Conservation (phyloP, 2,888 invertebrate species). For the Mesochorus sp. region DNA sequence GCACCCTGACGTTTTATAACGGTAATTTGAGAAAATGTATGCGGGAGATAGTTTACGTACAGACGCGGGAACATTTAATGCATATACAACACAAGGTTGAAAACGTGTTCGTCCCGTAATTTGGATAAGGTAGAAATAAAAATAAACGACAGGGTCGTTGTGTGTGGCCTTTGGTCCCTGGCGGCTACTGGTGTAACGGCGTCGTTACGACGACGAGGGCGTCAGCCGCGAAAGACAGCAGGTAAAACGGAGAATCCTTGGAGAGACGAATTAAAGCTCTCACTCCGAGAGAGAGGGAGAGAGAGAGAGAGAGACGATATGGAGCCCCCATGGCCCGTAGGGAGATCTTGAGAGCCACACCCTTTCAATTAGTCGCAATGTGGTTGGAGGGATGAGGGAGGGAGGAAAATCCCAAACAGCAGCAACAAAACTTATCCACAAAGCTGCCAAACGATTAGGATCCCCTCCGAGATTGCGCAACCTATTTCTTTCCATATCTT, state of each 20-base stretch:
- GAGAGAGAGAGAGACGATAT: conserved; percentile 10
- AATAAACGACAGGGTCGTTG: conserved; percentile 45
- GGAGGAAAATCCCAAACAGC: background rate
- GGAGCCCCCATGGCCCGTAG: background rate
- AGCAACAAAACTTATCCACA: conserved; percentile 15
- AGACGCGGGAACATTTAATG: background rate
- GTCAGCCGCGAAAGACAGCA: conserved; percentile 49
- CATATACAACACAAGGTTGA: conserved; percentile 16
- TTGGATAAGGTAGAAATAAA: conserved; percentile 57
- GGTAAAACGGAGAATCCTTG: conserved; percentile 2
- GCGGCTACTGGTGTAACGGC: conserved; percentile 19
- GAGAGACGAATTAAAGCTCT: conserved; percentile 52
- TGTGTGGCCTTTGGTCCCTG: conserved; percentile 44
- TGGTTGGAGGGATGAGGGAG: no score
- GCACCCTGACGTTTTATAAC: no score
- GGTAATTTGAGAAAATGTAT: conserved; percentile 38
- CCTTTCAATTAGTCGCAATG: conserved; percentile 57
- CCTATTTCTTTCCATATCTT: no score
- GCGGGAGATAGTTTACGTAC: conserved; percentile 1
- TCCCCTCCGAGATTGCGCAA: no score
- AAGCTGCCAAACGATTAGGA: conserved; percentile 18
- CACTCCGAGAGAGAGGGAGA: no score
- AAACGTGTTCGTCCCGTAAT: conserved; percentile 35
- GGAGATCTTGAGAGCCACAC: conserved; percentile 22
- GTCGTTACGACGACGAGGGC: conserved; percentile 45